phyloP scores from a whole-genome alignment of 2,888 invertebrate species.

The Drosophila merina region DNA sequence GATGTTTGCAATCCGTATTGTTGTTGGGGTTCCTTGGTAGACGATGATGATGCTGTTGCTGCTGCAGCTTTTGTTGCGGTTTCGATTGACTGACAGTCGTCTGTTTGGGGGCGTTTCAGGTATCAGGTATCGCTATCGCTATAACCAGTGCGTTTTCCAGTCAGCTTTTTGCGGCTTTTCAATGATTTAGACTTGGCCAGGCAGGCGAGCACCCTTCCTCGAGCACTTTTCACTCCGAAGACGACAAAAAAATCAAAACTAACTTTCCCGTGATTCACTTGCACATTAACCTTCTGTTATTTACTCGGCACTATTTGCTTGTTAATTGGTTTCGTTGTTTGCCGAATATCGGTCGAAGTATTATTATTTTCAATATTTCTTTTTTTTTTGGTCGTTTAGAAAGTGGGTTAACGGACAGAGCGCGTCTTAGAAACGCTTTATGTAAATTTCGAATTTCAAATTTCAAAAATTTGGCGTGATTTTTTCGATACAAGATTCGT shows the following conservation, averaged over 20 bases:
- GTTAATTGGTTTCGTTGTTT: slow-evolving; percentile 66
- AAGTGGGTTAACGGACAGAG: slow-evolving; percentile 70
- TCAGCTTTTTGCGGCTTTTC: slow-evolving; percentile 44
- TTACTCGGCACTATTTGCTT: slow-evolving; percentile 56
- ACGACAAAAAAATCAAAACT: slow-evolving; percentile 44
- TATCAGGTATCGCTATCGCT: slow-evolving; percentile 50
- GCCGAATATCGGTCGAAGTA: slow-evolving; percentile 42
- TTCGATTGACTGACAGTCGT: slow-evolving; percentile 39
- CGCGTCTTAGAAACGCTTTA: slow-evolving; percentile 64
- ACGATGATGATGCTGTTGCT: slow-evolving; percentile 7
- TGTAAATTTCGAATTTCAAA: slow-evolving; percentile 53
- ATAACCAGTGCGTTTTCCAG: slow-evolving; percentile 64
- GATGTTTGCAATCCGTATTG: slow-evolving; percentile 49
- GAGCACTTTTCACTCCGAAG: slow-evolving; percentile 21
- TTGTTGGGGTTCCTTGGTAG: slow-evolving; percentile 24
- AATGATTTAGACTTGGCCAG: slow-evolving; percentile 43
- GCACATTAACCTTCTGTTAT: slow-evolving; percentile 52
- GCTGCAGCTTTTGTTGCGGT: slow-evolving; percentile 48
- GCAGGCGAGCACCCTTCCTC: neutral
- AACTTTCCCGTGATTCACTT: slow-evolving; percentile 62
- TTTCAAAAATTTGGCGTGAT: slow-evolving; percentile 8
- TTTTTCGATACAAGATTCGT: slow-evolving; percentile 64
- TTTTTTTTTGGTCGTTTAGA: slow-evolving; percentile 68
- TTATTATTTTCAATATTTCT: slow-evolving; percentile 49
- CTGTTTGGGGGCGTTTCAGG: slow-evolving; percentile 53